phyloP scores from a whole-genome alignment of 2,888 invertebrate genomes.

The Nematopogon swammerdamellus region DNA sequence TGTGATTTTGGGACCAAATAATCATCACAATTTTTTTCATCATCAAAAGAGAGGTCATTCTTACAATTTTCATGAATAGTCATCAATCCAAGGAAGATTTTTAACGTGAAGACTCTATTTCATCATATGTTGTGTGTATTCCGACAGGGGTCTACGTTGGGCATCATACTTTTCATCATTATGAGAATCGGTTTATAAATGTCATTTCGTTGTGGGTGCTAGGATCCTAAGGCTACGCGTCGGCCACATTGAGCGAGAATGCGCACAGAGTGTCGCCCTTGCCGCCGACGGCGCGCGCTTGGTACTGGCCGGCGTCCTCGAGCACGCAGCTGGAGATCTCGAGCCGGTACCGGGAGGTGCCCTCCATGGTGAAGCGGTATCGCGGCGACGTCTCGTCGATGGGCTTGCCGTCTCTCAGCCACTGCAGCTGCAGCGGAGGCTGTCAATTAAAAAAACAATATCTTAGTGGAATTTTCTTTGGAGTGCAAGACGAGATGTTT shows the following conservation, averaged over 20 bases:
- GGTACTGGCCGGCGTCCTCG: conserved; percentile 85
- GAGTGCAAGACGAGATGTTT: not conserved
- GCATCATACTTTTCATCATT: too few relatives aligned
- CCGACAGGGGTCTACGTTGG: too few relatives aligned
- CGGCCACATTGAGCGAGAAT: conserved; percentile 80
- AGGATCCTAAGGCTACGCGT: conserved; percentile 24
- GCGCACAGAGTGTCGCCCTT: conserved; percentile 82
- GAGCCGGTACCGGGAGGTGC: conserved; percentile 73
- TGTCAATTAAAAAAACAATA: conserved; percentile 21
- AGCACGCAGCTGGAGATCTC: conserved; percentile 71
- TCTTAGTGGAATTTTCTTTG: not conserved
- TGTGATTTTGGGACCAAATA: too few relatives aligned
- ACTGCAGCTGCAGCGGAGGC: conserved; percentile 66
- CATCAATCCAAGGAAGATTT: too few relatives aligned
- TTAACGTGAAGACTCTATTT: too few relatives aligned
- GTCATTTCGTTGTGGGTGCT: not conserved
- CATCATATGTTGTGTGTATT: too few relatives aligned
- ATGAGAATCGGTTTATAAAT: too few relatives aligned
- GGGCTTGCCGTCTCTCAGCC: conserved; percentile 91
- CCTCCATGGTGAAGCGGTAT: conserved; percentile 80
- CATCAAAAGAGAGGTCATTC: too few relatives aligned
- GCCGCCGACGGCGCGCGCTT: conserved; percentile 79
- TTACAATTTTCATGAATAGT: too few relatives aligned
- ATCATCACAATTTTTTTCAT: too few relatives aligned
- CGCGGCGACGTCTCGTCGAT: conserved; percentile 75